Base-by-base conservation (phyloP, 2,113 vertebrate species). In the Campylorhamphus procurvoides region DNA sequence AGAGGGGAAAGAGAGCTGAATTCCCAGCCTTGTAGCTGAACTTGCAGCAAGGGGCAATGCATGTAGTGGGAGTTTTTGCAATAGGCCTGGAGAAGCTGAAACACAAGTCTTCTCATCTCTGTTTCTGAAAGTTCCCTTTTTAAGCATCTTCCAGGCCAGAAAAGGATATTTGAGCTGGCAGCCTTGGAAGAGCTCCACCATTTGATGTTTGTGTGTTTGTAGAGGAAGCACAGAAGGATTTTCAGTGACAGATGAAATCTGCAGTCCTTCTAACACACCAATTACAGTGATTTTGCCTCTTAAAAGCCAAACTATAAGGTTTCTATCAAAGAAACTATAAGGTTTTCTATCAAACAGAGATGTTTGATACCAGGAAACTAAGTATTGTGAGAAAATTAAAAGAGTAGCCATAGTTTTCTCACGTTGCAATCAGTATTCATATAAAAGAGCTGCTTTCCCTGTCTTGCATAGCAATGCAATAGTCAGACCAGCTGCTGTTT, bases 161-260 rank as follows among this genome's bases (percentile, higher is more conserved):
- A 87, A 62, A 80, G 59, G 84, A 47, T 87, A 77, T 91, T 74
- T 67, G 67, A 87, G 89, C 87, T 94, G 95, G 87, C 89, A 96
- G 89, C 55, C 58, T 96, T 96, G 96, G 94, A 96, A 94, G 37
- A 79, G 62, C 62, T 96, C 81, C 94, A 95, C 74, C 91, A 83
- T 83, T 95, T 96, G 93, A 89, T 95, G 87, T 96, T 96, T 93
- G 87, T 87, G 33, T 93, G 84, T 96, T 97, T 96, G 90, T 50
- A 93, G 75, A 77, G 55, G 78, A 91, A 96, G 84, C 69, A 90
- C 82, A 85, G 94, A 93, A 90, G 84, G 94, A 77, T 94, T 91
- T 89, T 73, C 87, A 90, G 91, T 94, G 93, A 93, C 89, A 95
- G 94, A 94, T 95, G 87, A 97, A 96, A 97, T 96, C 91, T 95